phyloP scores from a whole-genome alignment of 2,113 vertebrate species.

The Triplophysa dalaica region DNA sequence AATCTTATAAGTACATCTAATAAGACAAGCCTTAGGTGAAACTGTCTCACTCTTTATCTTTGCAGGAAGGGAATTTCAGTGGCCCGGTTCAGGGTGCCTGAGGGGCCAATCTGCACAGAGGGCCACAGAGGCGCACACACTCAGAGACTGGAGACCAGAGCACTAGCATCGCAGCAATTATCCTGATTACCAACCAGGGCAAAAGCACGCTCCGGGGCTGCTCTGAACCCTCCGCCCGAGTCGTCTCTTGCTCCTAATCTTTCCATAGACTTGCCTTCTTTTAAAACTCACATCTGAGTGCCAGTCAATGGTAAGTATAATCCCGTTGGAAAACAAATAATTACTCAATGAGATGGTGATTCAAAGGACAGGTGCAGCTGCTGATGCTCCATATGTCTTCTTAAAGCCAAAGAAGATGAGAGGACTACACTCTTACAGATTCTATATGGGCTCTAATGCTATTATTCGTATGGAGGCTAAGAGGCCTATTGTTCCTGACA shows the following conservation, averaged over 20 bases:
- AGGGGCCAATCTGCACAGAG: conserved; percentile 56
- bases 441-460: conserved; percentile 24
- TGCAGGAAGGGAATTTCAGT: conserved; percentile 4
- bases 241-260: conserved; percentile 5
- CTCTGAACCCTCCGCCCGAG: conserved; percentile 28
- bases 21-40: conserved; percentile 17
- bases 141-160: conserved; percentile 54
- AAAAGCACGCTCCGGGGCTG: conserved; percentile 64
- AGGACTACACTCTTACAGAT: neutral
- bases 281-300: conserved; percentile 15
- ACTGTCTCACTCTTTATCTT: conserved; percentile 8
- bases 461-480: conserved; percentile 23
- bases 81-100: conserved; percentile 52
- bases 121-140: conserved; percentile 57
- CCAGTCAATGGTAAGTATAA: conserved; percentile 3
- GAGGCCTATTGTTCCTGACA: conserved; percentile 38
- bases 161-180: conserved; percentile 70
- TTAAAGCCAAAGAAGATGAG: conserved; percentile 24
- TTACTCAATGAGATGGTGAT: conserved; percentile 31
- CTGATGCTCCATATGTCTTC: conserved; percentile 40
- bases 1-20: conserved; percentile 26
- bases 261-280: neutral
- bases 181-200: conserved; percentile 69
- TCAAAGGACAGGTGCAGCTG: conserved; percentile 27
- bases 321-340: conserved; percentile 16